Evolutionary conservation across 2,797 vertebrate genomes (phyloP).

Genomic region (Coranthus polyacanthus): DNA sequence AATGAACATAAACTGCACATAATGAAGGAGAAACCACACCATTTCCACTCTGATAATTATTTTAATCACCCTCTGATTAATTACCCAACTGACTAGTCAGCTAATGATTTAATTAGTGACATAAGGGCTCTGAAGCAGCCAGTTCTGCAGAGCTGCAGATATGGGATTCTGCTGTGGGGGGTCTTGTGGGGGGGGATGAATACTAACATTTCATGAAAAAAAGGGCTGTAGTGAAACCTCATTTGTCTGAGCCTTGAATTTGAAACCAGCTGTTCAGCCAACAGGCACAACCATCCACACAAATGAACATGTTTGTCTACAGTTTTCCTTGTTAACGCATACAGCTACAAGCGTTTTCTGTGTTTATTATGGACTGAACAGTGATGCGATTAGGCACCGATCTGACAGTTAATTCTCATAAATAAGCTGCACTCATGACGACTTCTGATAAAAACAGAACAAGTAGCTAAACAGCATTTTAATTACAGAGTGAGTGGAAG

Average conservation of each 20-base stretch:
- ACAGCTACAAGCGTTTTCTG: not conserved
- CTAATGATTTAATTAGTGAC: slow-evolving; percentile 78
- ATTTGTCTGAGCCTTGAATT: slow-evolving; percentile 50
- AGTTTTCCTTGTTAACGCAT: slow-evolving; percentile 11
- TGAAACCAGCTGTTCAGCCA: slow-evolving; percentile 49
- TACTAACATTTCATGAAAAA: slow-evolving; percentile 27
- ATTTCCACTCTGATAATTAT: slow-evolving; percentile 71
- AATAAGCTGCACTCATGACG: not conserved
- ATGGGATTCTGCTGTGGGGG: slow-evolving; percentile 36
- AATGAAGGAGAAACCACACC: slow-evolving; percentile 55
- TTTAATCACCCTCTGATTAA: slow-evolving; percentile 76
- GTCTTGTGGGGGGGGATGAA: slow-evolving; percentile 49
- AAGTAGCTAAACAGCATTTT: not conserved
- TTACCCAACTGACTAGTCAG: slow-evolving; percentile 69
- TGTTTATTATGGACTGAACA: not conserved
- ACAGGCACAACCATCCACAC: slow-evolving; percentile 30
- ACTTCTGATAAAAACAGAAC: not conserved
- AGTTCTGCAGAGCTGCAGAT: slow-evolving; percentile 49
- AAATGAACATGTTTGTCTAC: slow-evolving; percentile 28
- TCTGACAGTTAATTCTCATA: not conserved
- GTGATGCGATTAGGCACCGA: not conserved
- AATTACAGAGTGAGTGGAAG: not conserved
- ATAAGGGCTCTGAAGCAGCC: slow-evolving; percentile 56
- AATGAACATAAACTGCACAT: slow-evolving; percentile 53
- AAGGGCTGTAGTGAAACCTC: slow-evolving; percentile 40